Evolutionary conservation across 1,140 invertebrate genomes (phyloP).

Genomic region (Eueides isabella): DNA sequence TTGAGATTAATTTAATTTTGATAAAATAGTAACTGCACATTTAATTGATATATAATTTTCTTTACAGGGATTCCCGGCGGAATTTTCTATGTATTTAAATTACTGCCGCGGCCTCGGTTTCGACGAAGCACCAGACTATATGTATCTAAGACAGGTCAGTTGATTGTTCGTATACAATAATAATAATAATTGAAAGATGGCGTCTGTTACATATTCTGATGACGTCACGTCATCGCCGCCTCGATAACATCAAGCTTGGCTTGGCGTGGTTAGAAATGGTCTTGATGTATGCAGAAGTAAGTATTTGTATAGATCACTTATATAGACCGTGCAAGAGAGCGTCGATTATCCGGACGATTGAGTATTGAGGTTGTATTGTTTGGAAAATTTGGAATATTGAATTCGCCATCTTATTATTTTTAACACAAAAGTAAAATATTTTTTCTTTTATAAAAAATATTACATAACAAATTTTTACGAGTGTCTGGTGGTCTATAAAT

Average conservation of each 20-base stretch:
- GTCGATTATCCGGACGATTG: too few species aligned
- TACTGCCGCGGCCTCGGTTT: constrained; percentile 97
- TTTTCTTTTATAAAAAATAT: too few species aligned
- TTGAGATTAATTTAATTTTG: too few species aligned
- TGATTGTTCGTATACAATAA: background rate
- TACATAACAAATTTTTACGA: too few species aligned
- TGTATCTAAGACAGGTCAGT: constrained; percentile 96
- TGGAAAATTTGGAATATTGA: too few species aligned
- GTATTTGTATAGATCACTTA: background rate
- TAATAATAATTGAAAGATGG: background rate
- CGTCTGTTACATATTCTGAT: constrained; percentile 25
- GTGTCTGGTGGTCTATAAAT: too few species aligned
- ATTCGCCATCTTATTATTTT: too few species aligned
- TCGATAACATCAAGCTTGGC: background rate
- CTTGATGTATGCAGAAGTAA: background rate
- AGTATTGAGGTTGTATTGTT: too few species aligned
- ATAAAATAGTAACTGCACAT: too few species aligned
- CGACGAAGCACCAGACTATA: constrained; percentile 98
- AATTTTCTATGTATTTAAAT: constrained; percentile 99
- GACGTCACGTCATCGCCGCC: background rate
- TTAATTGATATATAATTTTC: background rate
- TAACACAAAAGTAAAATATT: too few species aligned
- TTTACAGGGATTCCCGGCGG: constrained; percentile 93
- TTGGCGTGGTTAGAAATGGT: background rate
- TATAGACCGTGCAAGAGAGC: too few species aligned